These are phyloP conservation scores for Choloepus hoffmanni DNA, from an alignment of 2,113 vertebrate genomes.

Conservation along the genomic window DNA sequence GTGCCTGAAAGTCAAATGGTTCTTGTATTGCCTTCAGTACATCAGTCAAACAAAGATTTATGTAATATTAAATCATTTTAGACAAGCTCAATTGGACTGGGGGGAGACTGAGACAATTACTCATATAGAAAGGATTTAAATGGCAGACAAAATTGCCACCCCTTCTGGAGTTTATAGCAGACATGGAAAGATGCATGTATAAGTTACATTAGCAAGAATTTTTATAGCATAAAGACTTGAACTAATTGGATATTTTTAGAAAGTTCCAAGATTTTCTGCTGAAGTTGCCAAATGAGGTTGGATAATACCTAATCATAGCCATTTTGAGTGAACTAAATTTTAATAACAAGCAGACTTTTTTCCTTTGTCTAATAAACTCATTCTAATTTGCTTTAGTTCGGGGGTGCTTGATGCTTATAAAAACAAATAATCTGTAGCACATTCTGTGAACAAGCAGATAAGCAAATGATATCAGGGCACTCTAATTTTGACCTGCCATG, in stretches of 20 bases:
- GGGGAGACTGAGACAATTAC: background rate
- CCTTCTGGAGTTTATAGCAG: constrained; percentile 11
- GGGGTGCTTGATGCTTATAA: constrained; percentile 21
- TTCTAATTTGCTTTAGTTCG: constrained; percentile 64
- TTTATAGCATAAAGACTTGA: constrained; percentile 43
- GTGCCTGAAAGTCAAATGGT: background rate
- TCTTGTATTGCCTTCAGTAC: constrained; percentile 22
- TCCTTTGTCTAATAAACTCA: constrained; percentile 50
- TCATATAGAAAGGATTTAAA: constrained; percentile 15
- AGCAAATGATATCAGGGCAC: background rate
- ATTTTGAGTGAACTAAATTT: constrained; percentile 65
- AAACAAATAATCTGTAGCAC: background rate
- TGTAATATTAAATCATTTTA: constrained; percentile 46
- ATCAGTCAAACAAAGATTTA: constrained; percentile 44
- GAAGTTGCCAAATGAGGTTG: constrained; percentile 27
- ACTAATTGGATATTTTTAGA: constrained; percentile 53
- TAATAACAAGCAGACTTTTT: constrained; percentile 61
- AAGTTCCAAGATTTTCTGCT: constrained; percentile 46
- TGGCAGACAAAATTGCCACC: background rate
- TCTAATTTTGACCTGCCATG: background rate
- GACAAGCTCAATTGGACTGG: background rate
- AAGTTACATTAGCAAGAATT: constrained; percentile 53
- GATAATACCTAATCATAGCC: constrained; percentile 18
- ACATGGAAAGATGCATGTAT: constrained; percentile 3
- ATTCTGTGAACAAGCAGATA: constrained; percentile 60